Percentiles rank a stretch among this genome's conserved stretches.
Conservation (phyloP, 2,888 invertebrate species). For the Lepas anatifera region DNA sequence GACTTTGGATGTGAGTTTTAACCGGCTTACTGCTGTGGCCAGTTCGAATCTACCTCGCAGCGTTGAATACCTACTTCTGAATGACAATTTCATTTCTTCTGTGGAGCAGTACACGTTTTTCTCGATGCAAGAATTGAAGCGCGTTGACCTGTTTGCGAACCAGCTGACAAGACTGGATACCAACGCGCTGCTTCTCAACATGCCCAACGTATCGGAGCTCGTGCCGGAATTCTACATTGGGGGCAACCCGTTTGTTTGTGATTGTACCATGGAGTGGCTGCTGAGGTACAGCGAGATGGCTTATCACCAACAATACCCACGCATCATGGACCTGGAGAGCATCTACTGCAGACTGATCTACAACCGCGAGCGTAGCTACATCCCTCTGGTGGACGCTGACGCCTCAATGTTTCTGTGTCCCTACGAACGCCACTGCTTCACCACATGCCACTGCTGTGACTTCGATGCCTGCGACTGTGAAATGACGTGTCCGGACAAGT, state of each 20-base stretch:
- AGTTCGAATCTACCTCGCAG: constrained; percentile 72
- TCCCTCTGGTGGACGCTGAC: constrained; percentile 62
- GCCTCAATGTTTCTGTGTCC: constrained; percentile 73
- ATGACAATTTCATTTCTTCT: constrained; percentile 66
- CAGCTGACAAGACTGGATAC: constrained; percentile 47
- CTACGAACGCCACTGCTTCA: constrained; percentile 73
- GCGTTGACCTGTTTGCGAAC: constrained; percentile 69
- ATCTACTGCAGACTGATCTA: constrained; percentile 70
- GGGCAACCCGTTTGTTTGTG: constrained; percentile 74
- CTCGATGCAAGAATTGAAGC: constrained; percentile 68
- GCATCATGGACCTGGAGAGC: constrained; percentile 66
- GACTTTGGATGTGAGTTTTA: constrained; percentile 66
- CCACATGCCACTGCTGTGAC: constrained; percentile 78
- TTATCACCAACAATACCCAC: constrained; percentile 62
- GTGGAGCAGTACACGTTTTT: constrained; percentile 78
- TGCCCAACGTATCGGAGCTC: constrained; percentile 54
- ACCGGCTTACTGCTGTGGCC: constrained; percentile 65
- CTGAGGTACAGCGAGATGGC: constrained; percentile 73
- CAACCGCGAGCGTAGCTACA: constrained; percentile 57
- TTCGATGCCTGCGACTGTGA: constrained; percentile 86
- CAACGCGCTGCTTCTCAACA: constrained; percentile 40
- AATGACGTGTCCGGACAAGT: constrained; percentile 77
- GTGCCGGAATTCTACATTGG: constrained; percentile 73
- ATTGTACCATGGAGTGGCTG: constrained; percentile 83
- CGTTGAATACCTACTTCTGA: constrained; percentile 61